Percentiles rank a stretch among this genome's conserved stretches.
Evolutionary conservation across 2,797 vertebrate species (phyloP).

Genomic region (Enteromius anoplus): DNA sequence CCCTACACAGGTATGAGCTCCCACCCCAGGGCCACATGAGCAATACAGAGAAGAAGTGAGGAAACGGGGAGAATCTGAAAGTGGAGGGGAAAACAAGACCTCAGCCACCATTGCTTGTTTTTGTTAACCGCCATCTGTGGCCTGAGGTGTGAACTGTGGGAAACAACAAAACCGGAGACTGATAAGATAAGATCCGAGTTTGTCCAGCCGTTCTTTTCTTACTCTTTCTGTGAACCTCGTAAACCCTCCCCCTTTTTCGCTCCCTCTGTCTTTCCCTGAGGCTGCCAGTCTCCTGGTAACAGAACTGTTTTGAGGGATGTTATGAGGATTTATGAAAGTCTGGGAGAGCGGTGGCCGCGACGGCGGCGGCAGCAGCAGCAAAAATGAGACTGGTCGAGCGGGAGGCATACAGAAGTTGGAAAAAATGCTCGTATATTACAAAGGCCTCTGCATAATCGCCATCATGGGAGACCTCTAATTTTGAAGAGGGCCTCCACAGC

Average conservation of each 20-base stretch:
- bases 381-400: conserved; percentile 21
- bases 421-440: conserved; percentile 81
- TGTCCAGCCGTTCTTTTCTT: conserved; percentile 51
- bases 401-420: conserved; percentile 71
- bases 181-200: conserved; percentile 73
- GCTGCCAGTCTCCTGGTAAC: conserved; percentile 67
- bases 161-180: conserved; percentile 68
- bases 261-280: conserved; percentile 55
- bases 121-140: conserved; percentile 61
- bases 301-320: conserved; percentile 73
- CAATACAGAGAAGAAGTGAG: conserved; percentile 52
- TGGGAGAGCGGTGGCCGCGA: conserved; percentile 56
- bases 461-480: conserved; percentile 81
- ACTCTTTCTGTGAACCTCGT: conserved; percentile 52
- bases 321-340: conserved; percentile 77
- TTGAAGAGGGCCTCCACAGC: conserved; percentile 76
- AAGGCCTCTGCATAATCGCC: conserved; percentile 77
- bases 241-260: conserved; percentile 63
- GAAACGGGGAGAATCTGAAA: conserved; percentile 40
- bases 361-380: conserved; percentile 26
- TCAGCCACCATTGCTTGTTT: conserved; percentile 64
- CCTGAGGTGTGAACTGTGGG: conserved; percentile 68
- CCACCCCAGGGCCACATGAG: conserved; percentile 43
- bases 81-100: conserved; percentile 37
- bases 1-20: conserved; percentile 65